These are phyloP conservation scores for Pyrgus malvae DNA, from an alignment of 2,888 invertebrate species.

Conservation along the genomic window DNA sequence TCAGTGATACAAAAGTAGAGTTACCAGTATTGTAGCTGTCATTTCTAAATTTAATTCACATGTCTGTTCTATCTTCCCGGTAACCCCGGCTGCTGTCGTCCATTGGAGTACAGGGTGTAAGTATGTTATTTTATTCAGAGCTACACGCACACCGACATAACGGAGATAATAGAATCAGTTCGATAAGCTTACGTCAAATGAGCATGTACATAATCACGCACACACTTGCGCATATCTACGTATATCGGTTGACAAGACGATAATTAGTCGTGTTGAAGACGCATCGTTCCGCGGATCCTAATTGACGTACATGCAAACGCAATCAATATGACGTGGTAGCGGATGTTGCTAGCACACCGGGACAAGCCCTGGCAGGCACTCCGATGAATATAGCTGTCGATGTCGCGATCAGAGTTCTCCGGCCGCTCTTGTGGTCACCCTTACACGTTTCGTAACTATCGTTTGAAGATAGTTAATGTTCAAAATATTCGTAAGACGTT, in stretches of 20 bases:
- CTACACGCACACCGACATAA: slow-evolving; percentile 14
- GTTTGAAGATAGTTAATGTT: slow-evolving; percentile 1
- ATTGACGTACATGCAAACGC: slow-evolving; percentile 80
- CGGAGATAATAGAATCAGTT: slow-evolving; percentile 22
- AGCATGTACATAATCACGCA: slow-evolving; percentile 58
- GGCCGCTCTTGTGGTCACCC: slow-evolving; percentile 31
- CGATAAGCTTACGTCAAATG: slow-evolving; percentile 29
- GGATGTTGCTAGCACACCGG: slow-evolving; percentile 59
- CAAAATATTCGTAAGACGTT: neutral
- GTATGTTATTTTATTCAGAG: slow-evolving; percentile 24
- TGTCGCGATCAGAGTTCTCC: slow-evolving; percentile 17
- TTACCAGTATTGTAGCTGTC: slow-evolving; percentile 25
- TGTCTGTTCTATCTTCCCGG: slow-evolving; percentile 25
- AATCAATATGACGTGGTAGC: slow-evolving; percentile 73
- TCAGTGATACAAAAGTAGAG: slow-evolving; percentile 22
- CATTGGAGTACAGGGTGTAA: slow-evolving; percentile 29
- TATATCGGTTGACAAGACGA: slow-evolving; percentile 58
- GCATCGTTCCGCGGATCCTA: slow-evolving; percentile 73
- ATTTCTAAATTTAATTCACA: slow-evolving; percentile 24
- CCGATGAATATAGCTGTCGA: slow-evolving; percentile 25
- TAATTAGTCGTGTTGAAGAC: slow-evolving; percentile 76
- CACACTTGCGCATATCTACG: slow-evolving; percentile 26
- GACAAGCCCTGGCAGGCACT: slow-evolving; percentile 34
- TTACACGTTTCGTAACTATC: slow-evolving; percentile 23
- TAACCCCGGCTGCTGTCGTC: slow-evolving; percentile 18